Base-by-base conservation (phyloP, 2,113 vertebrate genomes). In the Neoarius graeffei region DNA sequence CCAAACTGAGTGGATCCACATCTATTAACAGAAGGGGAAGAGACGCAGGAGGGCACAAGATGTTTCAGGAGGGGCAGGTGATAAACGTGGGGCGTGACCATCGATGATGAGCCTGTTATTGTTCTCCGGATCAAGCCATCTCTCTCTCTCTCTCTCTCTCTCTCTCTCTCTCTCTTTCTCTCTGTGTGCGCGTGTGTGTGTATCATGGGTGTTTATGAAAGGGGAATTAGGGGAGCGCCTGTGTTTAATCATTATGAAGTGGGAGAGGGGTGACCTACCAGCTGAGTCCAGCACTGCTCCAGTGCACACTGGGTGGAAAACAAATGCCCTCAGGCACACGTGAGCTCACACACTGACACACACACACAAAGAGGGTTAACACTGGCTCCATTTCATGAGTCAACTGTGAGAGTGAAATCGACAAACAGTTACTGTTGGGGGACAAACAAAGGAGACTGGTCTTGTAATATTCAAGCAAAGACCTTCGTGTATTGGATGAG, bases 251-350 rank as follows among this genome's bases (percentile, higher is more conserved):
- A 94, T 96, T 95, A 95, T 95, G 95, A 94, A 93, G 92, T 94
- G 92, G 95, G 94, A 95, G 93, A 94, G 93, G 89, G 88, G 92
- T 94, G 95, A 94, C 93, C 95, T 92, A 93, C 94, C 95, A 95
- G 95, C 95, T 94, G 95, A 93, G 95, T 94, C 95, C 94, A 94
- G 94, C 93, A 93, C 92, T 95, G 94, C 94, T 95, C 94, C 92
- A 94, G 89, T 94, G 94, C 93, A 94, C 94, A 94, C 94, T 94
- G 92, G 93, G 94, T 95, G 94, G 93, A 93, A 94, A 92, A 93
- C 92, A 93, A 88, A 86, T 87, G 88, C 88, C 91, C 62, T 88
- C 89, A 89, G 83, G 91, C 87, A 88, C 87, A 88, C 89, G 85
- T 64, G 77, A 85, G 86, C 81, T 90, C 90, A 89, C 85, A 90